Conservation (phyloP, 2,888 invertebrate species). For the Ecliptopera silaceata region DNA sequence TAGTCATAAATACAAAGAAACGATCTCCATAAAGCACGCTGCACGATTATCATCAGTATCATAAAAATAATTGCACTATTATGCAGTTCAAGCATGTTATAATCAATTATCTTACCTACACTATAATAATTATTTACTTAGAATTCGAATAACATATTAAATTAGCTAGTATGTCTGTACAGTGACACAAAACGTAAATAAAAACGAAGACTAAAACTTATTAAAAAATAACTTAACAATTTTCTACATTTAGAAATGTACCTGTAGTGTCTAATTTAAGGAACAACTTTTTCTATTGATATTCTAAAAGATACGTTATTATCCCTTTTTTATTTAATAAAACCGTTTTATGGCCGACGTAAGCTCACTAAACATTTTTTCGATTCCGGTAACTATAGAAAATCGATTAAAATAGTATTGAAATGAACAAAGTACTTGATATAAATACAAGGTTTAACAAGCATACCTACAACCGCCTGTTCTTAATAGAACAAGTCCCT, state of each 20-base stretch:
- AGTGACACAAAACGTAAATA: not conserved
- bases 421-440: no score
- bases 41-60: constrained; percentile 1
- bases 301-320: not conserved
- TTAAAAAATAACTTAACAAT: not conserved
- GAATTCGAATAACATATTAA: not conserved
- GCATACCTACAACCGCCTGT: not conserved
- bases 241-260: not conserved
- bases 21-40: not conserved
- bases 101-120: not conserved
- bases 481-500: constrained; percentile 4
- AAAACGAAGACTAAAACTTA: not conserved
- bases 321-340: not conserved
- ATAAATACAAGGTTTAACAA: not conserved
- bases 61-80: constrained; percentile 2
- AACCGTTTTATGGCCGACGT: no score
- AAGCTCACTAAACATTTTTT: no score
- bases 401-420: no score
- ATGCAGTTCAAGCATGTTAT: not conserved
- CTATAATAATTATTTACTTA: constrained; percentile 2
- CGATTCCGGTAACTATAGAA: no score
- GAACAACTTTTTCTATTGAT: not conserved
- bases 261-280: not conserved
- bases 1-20: not conserved
- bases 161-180: not conserved